Evolutionary conservation across 2,797 vertebrate genomes (phyloP).

Genomic region (Fratercula arctica): DNA sequence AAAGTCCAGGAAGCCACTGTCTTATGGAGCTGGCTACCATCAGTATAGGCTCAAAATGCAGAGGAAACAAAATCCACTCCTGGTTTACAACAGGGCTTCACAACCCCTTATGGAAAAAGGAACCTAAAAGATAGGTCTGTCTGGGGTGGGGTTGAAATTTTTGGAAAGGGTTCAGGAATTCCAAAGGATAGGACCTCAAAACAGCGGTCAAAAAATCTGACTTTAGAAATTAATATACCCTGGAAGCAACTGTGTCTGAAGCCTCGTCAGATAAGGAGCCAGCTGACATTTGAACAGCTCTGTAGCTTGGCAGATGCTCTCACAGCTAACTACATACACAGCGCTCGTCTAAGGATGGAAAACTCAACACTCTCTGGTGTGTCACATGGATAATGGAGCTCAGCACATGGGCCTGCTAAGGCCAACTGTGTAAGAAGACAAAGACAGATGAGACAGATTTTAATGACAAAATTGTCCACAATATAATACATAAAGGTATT

Average conservation of each 20-base stretch:
- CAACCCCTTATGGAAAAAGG: background rate
- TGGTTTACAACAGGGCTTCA: background rate
- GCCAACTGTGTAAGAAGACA: background rate
- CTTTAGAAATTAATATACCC: background rate
- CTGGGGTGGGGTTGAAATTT: background rate
- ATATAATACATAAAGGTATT: background rate
- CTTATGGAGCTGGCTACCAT: background rate
- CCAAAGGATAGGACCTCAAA: slow-evolving; percentile 13
- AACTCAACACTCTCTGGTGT: background rate
- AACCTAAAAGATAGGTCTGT: background rate
- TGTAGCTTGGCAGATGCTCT: slow-evolving; percentile 6
- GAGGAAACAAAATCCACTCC: background rate
- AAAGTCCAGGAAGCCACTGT: background rate
- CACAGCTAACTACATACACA: background rate
- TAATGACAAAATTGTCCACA: background rate
- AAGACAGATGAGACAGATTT: background rate
- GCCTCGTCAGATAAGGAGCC: background rate
- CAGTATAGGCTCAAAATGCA: background rate
- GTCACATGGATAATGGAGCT: accelerated
- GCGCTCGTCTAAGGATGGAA: background rate
- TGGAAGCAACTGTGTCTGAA: background rate
- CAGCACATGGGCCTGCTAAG: background rate
- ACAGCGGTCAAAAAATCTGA: background rate
- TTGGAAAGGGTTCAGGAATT: slow-evolving; percentile 53
- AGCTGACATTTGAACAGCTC: background rate